A percentile compares a stretch with the other conserved stretches of the same genome.
Conservation (phyloP, 2,113 vertebrate species). For the Mionectes macconnelli region DNA sequence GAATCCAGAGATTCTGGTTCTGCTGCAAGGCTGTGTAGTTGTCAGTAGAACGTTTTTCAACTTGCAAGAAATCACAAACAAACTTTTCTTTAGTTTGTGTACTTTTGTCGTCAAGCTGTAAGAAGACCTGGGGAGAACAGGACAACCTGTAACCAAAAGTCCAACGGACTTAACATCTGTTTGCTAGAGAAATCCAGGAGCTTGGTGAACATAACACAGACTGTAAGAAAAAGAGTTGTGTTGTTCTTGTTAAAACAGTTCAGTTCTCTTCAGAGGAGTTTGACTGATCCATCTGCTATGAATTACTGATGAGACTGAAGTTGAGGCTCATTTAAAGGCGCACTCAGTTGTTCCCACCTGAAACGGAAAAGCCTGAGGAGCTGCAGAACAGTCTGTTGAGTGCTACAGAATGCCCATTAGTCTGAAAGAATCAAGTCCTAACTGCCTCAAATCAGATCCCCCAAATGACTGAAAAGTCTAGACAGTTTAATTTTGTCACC, state of each 20-base stretch:
- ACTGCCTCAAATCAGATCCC: neutral
- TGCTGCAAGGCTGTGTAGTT: neutral
- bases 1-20: neutral
- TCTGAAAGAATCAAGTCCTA: neutral
- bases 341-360: neutral
- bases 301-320: neutral
- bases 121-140: neutral
- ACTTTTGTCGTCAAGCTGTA: neutral
- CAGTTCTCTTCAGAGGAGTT: neutral
- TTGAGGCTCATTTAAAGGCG: neutral
- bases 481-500: neutral
- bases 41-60: neutral
- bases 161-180: rapidly evolving
- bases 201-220: neutral
- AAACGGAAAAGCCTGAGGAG: neutral
- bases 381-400: neutral
- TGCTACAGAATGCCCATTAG: neutral
- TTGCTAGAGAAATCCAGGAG: neutral
- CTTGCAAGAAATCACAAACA: neutral
- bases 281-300: neutral
- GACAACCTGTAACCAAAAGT: neutral
- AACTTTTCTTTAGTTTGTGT: neutral
- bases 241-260: neutral
- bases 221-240: neutral
- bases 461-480: neutral